These are phyloP conservation scores for Mystacides longicornis DNA, from an alignment of 2,888 invertebrate genomes.

Conservation along the genomic window DNA sequence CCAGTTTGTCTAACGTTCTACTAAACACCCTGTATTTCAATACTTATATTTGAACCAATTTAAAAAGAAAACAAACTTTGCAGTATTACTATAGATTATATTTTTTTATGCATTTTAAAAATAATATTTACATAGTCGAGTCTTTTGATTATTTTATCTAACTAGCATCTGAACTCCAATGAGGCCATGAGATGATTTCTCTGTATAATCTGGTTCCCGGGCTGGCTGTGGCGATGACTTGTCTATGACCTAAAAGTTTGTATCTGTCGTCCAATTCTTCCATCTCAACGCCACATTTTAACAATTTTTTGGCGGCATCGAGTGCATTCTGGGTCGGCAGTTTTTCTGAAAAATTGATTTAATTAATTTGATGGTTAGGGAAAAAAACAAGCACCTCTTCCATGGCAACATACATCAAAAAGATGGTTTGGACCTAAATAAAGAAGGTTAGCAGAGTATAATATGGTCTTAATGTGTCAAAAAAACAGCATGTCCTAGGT, in stretches of 20 bases:
- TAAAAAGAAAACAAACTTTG: too few relatives aligned
- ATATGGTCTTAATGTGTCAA: too few relatives aligned
- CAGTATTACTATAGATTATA: too few relatives aligned
- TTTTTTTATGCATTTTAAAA: not conserved
- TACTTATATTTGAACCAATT: too few relatives aligned
- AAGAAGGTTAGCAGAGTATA: too few relatives aligned
- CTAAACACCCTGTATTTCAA: too few relatives aligned
- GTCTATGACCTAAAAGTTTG: slow-evolving; percentile 40
- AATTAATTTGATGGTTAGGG: too few relatives aligned
- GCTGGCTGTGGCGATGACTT: slow-evolving; percentile 39
- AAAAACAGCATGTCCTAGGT: too few relatives aligned
- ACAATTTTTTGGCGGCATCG: slow-evolving; percentile 35
- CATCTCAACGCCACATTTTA: slow-evolving; percentile 38
- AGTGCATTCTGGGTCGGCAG: slow-evolving; percentile 36
- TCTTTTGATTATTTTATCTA: not conserved
- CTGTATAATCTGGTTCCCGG: slow-evolving; percentile 42
- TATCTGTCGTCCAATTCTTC: slow-evolving; percentile 39
- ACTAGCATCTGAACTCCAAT: slow-evolving; percentile 18
- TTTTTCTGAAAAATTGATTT: slow-evolving; percentile 34
- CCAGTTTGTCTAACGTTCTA: too few relatives aligned
- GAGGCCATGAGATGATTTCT: slow-evolving; percentile 43
- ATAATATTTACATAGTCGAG: not conserved
- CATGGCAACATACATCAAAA: too few relatives aligned
- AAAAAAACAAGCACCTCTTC: too few relatives aligned
- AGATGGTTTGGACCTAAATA: too few relatives aligned